Conservation (phyloP, 2,797 vertebrate species). For the Mormyrops boulengeri region DNA sequence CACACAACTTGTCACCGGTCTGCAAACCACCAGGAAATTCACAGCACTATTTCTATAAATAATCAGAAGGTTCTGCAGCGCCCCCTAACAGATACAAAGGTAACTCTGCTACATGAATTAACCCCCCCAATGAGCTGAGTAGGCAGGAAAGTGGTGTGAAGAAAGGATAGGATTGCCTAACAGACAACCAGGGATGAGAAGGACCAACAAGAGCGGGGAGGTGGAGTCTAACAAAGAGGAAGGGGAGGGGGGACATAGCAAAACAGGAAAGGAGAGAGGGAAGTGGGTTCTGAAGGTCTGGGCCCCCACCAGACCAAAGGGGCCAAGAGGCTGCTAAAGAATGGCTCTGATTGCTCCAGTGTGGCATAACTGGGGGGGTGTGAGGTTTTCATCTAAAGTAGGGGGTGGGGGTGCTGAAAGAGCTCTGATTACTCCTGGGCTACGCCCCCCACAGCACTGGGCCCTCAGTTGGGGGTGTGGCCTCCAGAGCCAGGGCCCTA, state of each 20-base stretch:
- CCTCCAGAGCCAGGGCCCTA: not conserved
- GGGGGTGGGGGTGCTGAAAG: not conserved
- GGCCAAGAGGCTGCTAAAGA: not conserved
- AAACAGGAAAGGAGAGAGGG: not conserved
- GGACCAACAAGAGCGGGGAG: not conserved
- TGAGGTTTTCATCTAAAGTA: not conserved
- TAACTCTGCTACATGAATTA: not conserved
- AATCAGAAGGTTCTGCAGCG: not conserved
- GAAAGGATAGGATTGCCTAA: not conserved
- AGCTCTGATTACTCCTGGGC: not conserved
- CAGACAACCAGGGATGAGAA: not conserved
- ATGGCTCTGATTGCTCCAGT: not conserved
- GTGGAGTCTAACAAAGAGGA: not conserved
- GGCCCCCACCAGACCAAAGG: not conserved
- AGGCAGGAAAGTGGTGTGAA: not conserved
- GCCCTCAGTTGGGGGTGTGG: not conserved
- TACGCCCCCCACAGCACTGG: not conserved
- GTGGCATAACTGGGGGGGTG: not conserved
- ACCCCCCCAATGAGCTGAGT: not conserved
- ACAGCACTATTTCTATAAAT: not conserved
- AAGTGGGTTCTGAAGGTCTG: not conserved
- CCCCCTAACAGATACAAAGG: not conserved
- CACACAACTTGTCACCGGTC: not conserved
- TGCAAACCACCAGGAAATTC: not conserved
- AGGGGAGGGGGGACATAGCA: not conserved